These are phyloP conservation scores for Hestina assimilis DNA, from an alignment of 1,140 invertebrate species.

Conservation along the genomic window DNA sequence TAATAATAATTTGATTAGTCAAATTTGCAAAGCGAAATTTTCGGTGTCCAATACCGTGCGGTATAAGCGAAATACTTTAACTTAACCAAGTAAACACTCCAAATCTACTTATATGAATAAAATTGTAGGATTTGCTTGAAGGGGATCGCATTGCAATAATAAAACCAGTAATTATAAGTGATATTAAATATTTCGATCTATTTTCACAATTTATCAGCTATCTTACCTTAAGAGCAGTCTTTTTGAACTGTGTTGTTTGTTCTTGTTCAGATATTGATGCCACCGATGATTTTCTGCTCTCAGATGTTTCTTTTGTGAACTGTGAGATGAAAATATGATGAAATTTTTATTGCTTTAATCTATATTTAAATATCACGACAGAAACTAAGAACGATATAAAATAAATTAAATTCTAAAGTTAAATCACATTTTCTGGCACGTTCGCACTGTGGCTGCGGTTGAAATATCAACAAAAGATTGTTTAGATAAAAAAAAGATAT, in stretches of 20 bases:
- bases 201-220: background rate
- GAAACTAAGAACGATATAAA: background rate
- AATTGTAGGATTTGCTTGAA: slow-evolving; percentile 14
- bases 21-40: slow-evolving; percentile 19
- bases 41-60: background rate
- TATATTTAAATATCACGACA: background rate
- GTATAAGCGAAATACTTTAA: slow-evolving; percentile 9
- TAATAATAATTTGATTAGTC: slow-evolving; percentile 8
- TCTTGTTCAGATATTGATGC: slow-evolving; percentile 60
- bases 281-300: slow-evolving; percentile 70
- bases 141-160: slow-evolving; percentile 12
- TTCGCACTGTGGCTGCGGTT: background rate
- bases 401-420: background rate
- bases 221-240: slow-evolving; percentile 62
- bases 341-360: background rate
- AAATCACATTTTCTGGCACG: background rate
- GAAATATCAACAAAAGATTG: background rate
- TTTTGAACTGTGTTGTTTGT: slow-evolving; percentile 54
- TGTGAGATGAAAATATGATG: slow-evolving; percentile 26
- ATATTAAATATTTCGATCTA: background rate
- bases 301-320: slow-evolving; percentile 70
- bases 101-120: background rate
- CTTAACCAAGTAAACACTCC: background rate
- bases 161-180: background rate
- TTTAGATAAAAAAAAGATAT: background rate